A percentile compares a stretch with the other conserved stretches of the same genome.
phyloP scores from a whole-genome alignment of 2,113 vertebrate genomes.

The Pollimyrus isidori region DNA sequence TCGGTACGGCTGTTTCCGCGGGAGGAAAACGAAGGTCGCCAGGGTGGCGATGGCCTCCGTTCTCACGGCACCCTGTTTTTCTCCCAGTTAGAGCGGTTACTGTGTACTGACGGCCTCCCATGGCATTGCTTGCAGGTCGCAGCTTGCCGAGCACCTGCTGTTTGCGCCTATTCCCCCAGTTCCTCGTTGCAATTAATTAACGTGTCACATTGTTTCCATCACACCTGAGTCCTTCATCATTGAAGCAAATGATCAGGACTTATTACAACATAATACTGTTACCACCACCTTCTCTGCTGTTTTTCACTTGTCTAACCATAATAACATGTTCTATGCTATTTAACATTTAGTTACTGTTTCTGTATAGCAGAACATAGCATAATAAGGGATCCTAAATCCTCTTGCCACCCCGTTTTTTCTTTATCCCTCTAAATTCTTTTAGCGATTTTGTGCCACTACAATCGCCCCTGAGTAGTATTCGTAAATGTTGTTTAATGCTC shows the following conservation, averaged over 20 bases:
- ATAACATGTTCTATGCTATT: not conserved
- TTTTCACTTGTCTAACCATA: not conserved
- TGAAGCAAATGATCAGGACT: not conserved
- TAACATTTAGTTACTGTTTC: not conserved
- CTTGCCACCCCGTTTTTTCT: not conserved
- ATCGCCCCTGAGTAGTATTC: not conserved
- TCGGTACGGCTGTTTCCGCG: not conserved
- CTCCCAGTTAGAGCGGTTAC: slow-evolving; percentile 24
- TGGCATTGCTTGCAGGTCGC: slow-evolving; percentile 44
- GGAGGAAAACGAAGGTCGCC: not conserved
- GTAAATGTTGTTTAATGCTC: not conserved
- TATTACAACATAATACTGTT: not conserved
- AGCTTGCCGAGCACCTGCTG: slow-evolving; percentile 51
- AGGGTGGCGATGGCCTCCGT: not conserved
- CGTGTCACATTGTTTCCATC: slow-evolving; percentile 6
- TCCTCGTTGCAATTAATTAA: slow-evolving; percentile 40
- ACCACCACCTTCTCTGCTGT: not conserved
- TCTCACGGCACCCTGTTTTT: slow-evolving; percentile 22
- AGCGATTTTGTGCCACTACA: not conserved
- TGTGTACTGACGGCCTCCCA: not conserved
- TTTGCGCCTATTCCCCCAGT: slow-evolving; percentile 31
- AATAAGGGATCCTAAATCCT: not conserved
- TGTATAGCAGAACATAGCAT: no score
- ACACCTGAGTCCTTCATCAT: slow-evolving; percentile 18
- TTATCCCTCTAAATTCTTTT: not conserved